Conservation (phyloP, 1,140 invertebrate species). For the Psix sp. region DNA sequence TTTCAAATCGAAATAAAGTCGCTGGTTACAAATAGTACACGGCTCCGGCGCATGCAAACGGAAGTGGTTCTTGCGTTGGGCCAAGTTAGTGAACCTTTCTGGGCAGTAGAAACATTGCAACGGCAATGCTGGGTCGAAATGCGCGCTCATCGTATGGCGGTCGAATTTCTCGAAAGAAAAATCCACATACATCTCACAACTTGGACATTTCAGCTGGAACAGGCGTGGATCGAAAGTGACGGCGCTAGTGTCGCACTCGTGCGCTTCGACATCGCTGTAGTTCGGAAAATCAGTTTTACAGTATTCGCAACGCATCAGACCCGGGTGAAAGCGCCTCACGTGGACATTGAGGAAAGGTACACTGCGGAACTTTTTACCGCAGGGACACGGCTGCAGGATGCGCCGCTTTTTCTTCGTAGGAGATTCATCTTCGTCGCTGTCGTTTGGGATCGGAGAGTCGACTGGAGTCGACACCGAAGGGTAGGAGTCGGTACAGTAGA, state of each 20-base stretch:
- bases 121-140: conserved; percentile 35
- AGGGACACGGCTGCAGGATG: conserved; percentile 46
- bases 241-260: conserved; percentile 53
- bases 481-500: conserved; percentile 1
- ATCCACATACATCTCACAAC: conserved; percentile 34
- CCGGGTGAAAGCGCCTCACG: conserved; percentile 50
- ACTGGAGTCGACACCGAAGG: background rate
- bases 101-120: conserved; percentile 64
- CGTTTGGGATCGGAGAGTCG: conserved; percentile 11
- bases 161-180: conserved; percentile 57
- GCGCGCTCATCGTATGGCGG: conserved; percentile 55
- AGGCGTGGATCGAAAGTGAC: conserved; percentile 44
- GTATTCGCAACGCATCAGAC: conserved; percentile 60
- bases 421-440: background rate
- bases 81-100: conserved; percentile 48
- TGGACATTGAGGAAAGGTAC: conserved; percentile 57
- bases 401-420: conserved; percentile 16
- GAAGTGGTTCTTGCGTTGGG: conserved; percentile 57
- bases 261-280: conserved; percentile 44
- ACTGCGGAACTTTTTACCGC: conserved; percentile 60
- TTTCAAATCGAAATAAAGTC: conserved; percentile 39
- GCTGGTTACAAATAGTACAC: conserved; percentile 63
- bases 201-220: conserved; percentile 47
- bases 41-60: conserved; percentile 30
- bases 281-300: conserved; percentile 55